phyloP scores from a whole-genome alignment of 37 sponge, comb jelly and placozoan species.

The Theonella swinhoei region DNA sequence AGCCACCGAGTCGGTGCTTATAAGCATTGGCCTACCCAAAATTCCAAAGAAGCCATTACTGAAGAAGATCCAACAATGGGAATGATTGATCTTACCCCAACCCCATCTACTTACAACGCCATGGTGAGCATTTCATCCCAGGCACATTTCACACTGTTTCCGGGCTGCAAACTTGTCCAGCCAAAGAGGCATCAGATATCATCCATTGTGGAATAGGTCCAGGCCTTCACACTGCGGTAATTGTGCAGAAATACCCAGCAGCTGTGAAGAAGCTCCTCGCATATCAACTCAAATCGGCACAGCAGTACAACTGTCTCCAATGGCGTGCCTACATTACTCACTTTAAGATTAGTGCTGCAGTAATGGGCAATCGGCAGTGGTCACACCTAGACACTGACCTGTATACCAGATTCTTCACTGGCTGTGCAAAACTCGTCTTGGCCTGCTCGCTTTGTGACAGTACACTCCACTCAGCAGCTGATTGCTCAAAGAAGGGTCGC shows the following conservation, averaged over 20 bases:
- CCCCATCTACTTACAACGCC: no score
- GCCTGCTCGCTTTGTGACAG: no score
- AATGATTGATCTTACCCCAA: no score
- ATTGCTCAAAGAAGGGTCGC: not conserved
- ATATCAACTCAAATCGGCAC: not conserved
- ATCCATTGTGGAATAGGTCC: conserved; percentile 14
- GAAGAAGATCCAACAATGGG: no score
- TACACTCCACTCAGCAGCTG: no score
- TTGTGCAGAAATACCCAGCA: conserved; percentile 14
- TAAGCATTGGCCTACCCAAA: no score
- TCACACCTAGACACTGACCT: conserved; percentile 7
- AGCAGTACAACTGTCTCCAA: not conserved
- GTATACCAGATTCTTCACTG: no score
- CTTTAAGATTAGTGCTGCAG: conserved; percentile 14
- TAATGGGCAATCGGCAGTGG: conserved; percentile 9
- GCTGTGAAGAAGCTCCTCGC: conserved; percentile 20
- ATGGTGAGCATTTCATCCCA: no score
- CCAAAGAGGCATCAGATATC: not conserved
- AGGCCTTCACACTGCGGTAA: conserved; percentile 12
- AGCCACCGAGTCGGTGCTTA: no score
- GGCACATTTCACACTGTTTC: not conserved
- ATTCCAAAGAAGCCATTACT: no score
- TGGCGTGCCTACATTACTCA: conserved; percentile 20
- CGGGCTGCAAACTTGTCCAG: not conserved
- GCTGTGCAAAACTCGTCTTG: no score